A percentile compares a stretch with the other conserved stretches of the same genome.
These are phyloP conservation scores for Ptyas mucosa DNA, from an alignment of 2,113 vertebrate species.

Conservation along the genomic window DNA sequence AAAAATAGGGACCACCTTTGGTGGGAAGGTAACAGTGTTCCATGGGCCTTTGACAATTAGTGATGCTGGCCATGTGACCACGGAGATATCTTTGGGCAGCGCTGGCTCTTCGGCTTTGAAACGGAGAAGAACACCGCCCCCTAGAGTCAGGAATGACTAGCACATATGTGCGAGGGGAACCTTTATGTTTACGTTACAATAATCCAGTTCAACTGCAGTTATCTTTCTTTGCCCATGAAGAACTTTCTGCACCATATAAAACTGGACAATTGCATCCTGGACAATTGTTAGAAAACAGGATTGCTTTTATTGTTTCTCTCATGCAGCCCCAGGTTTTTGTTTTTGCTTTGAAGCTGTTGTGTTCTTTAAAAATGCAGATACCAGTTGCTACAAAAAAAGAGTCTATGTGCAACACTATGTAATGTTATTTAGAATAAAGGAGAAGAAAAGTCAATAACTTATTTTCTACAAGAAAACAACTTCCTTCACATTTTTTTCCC, in stretches of 20 bases:
- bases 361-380: constrained; percentile 42
- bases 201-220: background rate
- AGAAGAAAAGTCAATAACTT: constrained; percentile 1
- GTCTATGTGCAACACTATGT: background rate
- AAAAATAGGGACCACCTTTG: too few species aligned
- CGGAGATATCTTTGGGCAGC: too few species aligned
- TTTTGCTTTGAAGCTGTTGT: constrained; percentile 14
- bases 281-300: background rate
- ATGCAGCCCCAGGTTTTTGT: constrained; percentile 26
- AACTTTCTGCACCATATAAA: background rate
- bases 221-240: background rate
- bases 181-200: too few species aligned
- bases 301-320: constrained; percentile 32
- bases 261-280: background rate
- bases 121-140: too few species aligned
- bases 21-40: too few species aligned
- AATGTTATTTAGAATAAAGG: constrained; percentile 13
- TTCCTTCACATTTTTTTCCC: constrained; percentile 25
- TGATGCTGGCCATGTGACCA: too few species aligned
- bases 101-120: too few species aligned
- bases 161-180: too few species aligned
- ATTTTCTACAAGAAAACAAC: constrained; percentile 22
- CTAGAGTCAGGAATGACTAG: too few species aligned
- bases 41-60: too few species aligned
- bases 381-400: constrained; percentile 47